phyloP scores from a whole-genome alignment of 2,888 invertebrate species.

The Eupithecia exiguata region DNA sequence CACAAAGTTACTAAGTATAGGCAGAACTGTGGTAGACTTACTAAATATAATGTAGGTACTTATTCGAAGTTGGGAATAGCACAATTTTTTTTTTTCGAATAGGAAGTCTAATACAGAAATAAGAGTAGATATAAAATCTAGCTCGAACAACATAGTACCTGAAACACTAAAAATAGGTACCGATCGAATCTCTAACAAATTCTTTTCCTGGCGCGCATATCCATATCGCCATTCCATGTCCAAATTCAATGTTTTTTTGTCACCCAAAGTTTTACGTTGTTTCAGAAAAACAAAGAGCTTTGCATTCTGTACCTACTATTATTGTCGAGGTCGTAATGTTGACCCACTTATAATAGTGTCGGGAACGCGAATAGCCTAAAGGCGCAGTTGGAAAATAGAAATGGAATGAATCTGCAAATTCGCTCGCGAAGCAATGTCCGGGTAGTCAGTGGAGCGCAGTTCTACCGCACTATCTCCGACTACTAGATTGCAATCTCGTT shows the following conservation, averaged over 20 bases:
- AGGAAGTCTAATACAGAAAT: too few relatives aligned
- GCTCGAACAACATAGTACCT: background rate
- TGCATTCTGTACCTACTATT: background rate
- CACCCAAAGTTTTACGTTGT: background rate
- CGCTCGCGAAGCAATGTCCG: constrained; percentile 39
- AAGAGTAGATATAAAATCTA: too few relatives aligned
- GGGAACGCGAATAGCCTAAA: constrained; percentile 51
- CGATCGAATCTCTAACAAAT: background rate
- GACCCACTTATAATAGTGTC: constrained; percentile 58
- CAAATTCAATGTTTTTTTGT: background rate
- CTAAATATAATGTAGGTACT: too few relatives aligned
- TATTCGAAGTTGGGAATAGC: too few relatives aligned
- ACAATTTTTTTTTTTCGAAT: too few relatives aligned
- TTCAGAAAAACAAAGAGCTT: background rate
- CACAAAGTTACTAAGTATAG: background rate
- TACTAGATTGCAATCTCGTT: constrained; percentile 49
- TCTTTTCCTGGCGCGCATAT: background rate
- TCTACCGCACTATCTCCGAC: constrained; percentile 35
- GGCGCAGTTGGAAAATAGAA: constrained; percentile 60
- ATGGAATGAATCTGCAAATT: constrained; percentile 62
- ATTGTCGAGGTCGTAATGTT: constrained; percentile 32
- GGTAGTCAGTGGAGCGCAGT: constrained; percentile 34
- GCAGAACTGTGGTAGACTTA: too few relatives aligned
- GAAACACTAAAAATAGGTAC: background rate
- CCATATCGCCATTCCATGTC: background rate